These are phyloP conservation scores for Ceratina calcarata DNA, from an alignment of 1,140 invertebrate species.

Conservation along the genomic window DNA sequence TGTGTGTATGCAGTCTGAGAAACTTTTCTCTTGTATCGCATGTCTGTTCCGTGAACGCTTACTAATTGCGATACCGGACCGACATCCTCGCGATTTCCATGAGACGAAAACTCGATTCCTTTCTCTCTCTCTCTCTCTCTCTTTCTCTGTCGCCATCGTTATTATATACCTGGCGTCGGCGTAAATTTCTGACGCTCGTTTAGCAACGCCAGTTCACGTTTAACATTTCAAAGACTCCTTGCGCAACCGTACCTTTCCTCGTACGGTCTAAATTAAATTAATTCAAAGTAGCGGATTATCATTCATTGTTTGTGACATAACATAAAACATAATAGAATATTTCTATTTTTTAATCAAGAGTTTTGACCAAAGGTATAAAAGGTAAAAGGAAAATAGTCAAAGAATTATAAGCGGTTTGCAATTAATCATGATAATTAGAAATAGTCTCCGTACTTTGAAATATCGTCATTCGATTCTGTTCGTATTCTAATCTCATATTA, in stretches of 20 bases:
- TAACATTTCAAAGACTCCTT: not conserved
- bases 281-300: no score
- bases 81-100: slow-evolving; percentile 15
- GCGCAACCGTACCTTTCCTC: not conserved
- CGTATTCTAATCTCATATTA: no score
- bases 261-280: no score
- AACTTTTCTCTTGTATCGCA: slow-evolving; percentile 44
- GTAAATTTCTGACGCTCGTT: not conserved
- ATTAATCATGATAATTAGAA: no score
- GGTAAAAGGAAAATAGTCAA: no score
- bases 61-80: slow-evolving; percentile 19
- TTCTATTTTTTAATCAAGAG: no score
- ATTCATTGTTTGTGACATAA: no score
- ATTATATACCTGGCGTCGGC: slow-evolving; percentile 7
- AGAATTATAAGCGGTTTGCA: no score
- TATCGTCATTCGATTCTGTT: no score
- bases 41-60: slow-evolving; percentile 54
- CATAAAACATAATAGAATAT: no score
- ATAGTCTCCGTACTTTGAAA: no score
- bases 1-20: slow-evolving; percentile 1
- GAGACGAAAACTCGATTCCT: slow-evolving; percentile 31
- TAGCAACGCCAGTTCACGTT: not conserved
- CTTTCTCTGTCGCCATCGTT: not conserved
- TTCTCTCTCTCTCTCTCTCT: not conserved
- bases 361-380: no score